Base-by-base conservation (phyloP, 1,140 invertebrate genomes). In the Drosophila prosaltans region DNA sequence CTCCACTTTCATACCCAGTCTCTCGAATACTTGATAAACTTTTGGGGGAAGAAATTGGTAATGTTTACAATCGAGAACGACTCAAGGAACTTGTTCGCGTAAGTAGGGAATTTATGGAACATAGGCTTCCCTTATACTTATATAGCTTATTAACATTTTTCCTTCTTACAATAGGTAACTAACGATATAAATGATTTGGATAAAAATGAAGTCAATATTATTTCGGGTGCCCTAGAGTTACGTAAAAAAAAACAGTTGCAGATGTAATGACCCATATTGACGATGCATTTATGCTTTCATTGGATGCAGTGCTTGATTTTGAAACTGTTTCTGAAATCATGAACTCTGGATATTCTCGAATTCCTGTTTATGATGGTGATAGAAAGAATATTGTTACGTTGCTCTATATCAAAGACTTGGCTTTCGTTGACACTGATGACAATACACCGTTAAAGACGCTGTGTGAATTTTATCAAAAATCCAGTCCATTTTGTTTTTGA, bases 321-420 rank as follows among this genome's bases (percentile, higher is more conserved):
- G 97, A 99, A 93, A 99, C 98, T 9, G 97, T 99, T 76, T 96
- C 97, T 0, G 97, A 99, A 93, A 99, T 99, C 65, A 96, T 98
- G 95, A 97, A 97, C 92, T 97, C 97, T 74, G 98, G 98, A 9
- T 99, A 97, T 92, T 99, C 98, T 28, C 94, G 99, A 58, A 98
- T 99, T 81, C 99, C 99, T 0, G 97, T 99, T 3, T 99, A 95
- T 92, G 97, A 98, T 81, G 94, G 94, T 0, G 93, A 93, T 74
- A 94, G 97, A 54, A 95, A 95, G 70, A 99, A 98, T 92, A 98
- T 99, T 81, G 95, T 99, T 1, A 97, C 97, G n/a, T 94, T 99
- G 89, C 93, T 99, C 0, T 99, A 99, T 92, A 98, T 98, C 68
- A 99, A 99, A 93, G 98, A 99, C 93, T 94, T 99, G 78, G 98